Evolutionary conservation across 2,888 invertebrate species (phyloP).

Genomic region (Caenorhabditis afra): DNA sequence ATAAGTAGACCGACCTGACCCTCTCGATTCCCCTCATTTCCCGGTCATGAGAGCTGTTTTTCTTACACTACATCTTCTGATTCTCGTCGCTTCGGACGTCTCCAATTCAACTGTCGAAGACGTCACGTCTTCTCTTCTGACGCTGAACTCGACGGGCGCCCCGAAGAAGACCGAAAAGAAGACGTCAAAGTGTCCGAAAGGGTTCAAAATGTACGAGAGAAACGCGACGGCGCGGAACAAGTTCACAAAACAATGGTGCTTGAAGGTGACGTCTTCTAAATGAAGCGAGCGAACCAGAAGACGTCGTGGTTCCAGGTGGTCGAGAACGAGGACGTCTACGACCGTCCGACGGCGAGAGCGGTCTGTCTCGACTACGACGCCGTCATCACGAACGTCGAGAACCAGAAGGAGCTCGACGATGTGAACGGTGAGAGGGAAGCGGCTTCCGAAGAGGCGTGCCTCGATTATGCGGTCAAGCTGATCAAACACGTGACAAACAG

Average conservation of each 20-base stretch:
- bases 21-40: slow-evolving; percentile 4
- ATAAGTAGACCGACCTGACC: slow-evolving; percentile 1
- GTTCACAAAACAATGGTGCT: slow-evolving; percentile 39
- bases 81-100: neutral
- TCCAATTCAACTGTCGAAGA: slow-evolving; percentile 5
- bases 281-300: too few species aligned
- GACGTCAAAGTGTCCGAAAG: slow-evolving; percentile 24
- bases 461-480: slow-evolving; percentile 12
- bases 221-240: slow-evolving; percentile 33
- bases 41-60: slow-evolving; percentile 10
- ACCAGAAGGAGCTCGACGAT: slow-evolving; percentile 37
- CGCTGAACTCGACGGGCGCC: too few species aligned
- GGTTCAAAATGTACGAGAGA: slow-evolving; percentile 41
- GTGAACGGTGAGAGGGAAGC: slow-evolving; percentile 34
- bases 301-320: slow-evolving; percentile 34
- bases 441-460: neutral
- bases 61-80: neutral
- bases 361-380: slow-evolving; percentile 46
- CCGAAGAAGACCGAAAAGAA: too few species aligned
- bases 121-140: too few species aligned
- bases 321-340: slow-evolving; percentile 41
- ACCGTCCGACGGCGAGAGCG: slow-evolving; percentile 35
- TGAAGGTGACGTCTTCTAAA: slow-evolving; percentile 20
- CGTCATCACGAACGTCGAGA: slow-evolving; percentile 43
- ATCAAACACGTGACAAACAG: slow-evolving; percentile 7